Percentiles rank a stretch among this genome's conserved stretches.
phyloP scores from a whole-genome alignment of 1,140 invertebrate species.

The Drosophila repletoides region DNA sequence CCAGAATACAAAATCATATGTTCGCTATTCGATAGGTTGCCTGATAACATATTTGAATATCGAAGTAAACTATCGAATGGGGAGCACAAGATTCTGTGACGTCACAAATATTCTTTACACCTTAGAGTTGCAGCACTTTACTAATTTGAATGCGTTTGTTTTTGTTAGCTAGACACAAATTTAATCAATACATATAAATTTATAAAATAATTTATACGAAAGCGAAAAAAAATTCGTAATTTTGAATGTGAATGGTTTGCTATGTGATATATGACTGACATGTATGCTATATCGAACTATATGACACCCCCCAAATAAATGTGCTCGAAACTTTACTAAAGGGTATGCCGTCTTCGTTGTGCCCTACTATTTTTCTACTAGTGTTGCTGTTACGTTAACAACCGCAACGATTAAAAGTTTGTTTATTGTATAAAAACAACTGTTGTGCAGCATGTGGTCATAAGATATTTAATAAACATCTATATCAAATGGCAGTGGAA shows the following conservation, averaged over 20 bases:
- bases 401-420: conserved; percentile 38
- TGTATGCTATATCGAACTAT: no score
- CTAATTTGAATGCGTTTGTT: background rate
- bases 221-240: no score
- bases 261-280: no score
- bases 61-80: background rate
- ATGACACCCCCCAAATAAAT: background rate
- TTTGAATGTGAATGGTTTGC: no score
- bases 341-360: conserved; percentile 11
- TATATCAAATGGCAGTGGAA: conserved; percentile 50
- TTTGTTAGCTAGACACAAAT: no score
- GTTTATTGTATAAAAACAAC: conserved; percentile 51
- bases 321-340: no score
- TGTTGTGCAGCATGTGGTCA: conserved; percentile 14
- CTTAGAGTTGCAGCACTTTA: no score
- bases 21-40: conserved; percentile 6
- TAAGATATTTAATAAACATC: background rate
- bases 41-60: conserved; percentile 4
- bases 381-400: conserved; percentile 63
- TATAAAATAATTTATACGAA: background rate
- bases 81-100: background rate
- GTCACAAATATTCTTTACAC: background rate
- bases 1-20: conserved; percentile 39
- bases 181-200: no score
- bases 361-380: background rate